These are phyloP conservation scores for Antheraea yamamai DNA, from an alignment of 2,888 invertebrate genomes.

Conservation along the genomic window DNA sequence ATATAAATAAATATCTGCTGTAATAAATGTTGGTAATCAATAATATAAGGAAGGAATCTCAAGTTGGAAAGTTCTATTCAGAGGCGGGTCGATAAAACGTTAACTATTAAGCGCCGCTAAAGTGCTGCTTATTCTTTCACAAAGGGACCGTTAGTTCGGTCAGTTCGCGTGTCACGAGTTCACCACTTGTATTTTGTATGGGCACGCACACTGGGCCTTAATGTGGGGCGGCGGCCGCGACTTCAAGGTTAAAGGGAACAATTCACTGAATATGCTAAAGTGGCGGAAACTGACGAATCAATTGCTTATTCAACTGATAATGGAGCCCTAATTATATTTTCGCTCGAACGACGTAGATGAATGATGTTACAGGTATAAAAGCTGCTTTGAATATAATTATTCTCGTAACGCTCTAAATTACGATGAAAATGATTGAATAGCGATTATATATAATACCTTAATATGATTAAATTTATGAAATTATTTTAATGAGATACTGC, in stretches of 20 bases:
- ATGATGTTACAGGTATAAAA: conserved; percentile 9
- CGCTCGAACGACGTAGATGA: conserved; percentile 6
- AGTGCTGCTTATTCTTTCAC: conserved; percentile 47
- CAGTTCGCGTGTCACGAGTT: conserved; percentile 50
- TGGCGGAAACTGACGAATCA: conserved; percentile 43
- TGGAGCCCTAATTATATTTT: conserved; percentile 25
- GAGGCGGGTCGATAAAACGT: not conserved
- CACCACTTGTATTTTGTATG: conserved; percentile 36
- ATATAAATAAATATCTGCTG: not conserved
- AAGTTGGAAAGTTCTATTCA: not conserved
- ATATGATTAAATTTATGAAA: not conserved
- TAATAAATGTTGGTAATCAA: not conserved
- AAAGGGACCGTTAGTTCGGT: conserved; percentile 35
- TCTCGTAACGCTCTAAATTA: not conserved
- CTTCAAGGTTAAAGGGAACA: conserved; percentile 51
- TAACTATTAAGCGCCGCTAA: conserved; percentile 28
- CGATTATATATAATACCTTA: not conserved
- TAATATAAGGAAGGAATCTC: not conserved
- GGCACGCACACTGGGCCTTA: conserved; percentile 46
- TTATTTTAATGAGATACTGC: not conserved
- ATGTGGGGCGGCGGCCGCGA: conserved; percentile 38
- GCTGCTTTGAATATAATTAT: conserved; percentile 6
- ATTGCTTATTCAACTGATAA: conserved; percentile 38
- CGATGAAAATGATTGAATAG: not conserved
- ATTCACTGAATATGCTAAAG: conserved; percentile 46